Evolutionary conservation across 2,888 invertebrate genomes (phyloP), one percentile per base, ranked within the genome.

Genomic region (Blastobasis adustella): DNA sequence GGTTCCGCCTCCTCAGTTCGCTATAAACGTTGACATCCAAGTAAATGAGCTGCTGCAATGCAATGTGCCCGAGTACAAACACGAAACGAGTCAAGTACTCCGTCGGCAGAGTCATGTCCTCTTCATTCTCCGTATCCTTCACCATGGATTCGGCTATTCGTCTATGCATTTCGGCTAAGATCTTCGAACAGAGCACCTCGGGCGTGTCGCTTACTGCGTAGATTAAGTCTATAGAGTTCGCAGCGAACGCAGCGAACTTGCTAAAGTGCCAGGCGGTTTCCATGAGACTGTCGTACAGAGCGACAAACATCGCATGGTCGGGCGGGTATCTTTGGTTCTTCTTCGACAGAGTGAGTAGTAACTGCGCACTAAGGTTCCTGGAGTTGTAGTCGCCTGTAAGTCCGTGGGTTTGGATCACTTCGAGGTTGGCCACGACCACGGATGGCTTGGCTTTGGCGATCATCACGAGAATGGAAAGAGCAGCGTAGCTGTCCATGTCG

Each of bases 11-110:
- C 67, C 83, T 71, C 64, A 97, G 85, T 76, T 97, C 97, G 56
- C 94, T 94, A 63, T 96, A 95, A 5, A 97, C 92, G 59, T 90
- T 91, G 38, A 93, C 93, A 67, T 98, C 97, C 52, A 98, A 89
- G 72, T 94, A 94, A 49, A 95, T 92, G 72, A 96, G 91, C 69
- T 96, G 93, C 60, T 93, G 92, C 52, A 95, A 79, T 0, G 95
- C 95, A 56, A 95, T 87, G 56, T 95, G 94, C 5, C 97, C 97
- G 52, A 95, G 78, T 23, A 94, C 70, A 57, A 90, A 91, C 23
- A 91, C 73, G 58, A 91, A 90, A 9, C 92, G 78, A 0, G 86
- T 80, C 54, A 91, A 61, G 58, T 90, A 58, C 62, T 87, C 86
- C 0, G 69, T 69, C 1, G 87, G 83, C 36, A 82, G 54, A 38